Percentiles rank a stretch among this genome's conserved stretches.
Evolutionary conservation across 2,888 invertebrate species (phyloP).

Genomic region (Gymnocheta viridis): DNA sequence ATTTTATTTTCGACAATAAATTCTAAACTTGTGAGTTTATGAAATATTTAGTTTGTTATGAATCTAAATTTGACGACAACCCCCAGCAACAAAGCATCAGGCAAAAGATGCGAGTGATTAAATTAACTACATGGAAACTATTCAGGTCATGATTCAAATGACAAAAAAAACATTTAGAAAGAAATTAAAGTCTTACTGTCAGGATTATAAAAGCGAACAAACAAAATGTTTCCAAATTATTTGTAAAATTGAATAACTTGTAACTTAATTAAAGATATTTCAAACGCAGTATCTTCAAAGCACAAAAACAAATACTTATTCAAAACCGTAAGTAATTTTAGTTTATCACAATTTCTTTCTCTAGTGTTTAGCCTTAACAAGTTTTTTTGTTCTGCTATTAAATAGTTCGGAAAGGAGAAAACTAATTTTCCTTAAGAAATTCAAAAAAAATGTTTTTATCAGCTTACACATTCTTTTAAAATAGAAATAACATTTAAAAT

Average conservation of each 20-base stretch:
- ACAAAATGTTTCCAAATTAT: neutral
- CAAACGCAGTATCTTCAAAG: neutral
- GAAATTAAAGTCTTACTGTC: constrained; percentile 1
- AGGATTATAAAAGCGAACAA: neutral
- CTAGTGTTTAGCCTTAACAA: constrained; percentile 6
- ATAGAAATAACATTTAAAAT: constrained; percentile 3
- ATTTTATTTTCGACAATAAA: constrained; percentile 50
- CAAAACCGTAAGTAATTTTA: neutral
- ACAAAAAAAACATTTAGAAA: neutral
- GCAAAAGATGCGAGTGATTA: neutral
- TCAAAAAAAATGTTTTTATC: neutral
- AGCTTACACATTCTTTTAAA: neutral
- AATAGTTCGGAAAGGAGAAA: neutral
- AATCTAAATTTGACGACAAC: constrained; percentile 28
- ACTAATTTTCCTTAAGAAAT: neutral
- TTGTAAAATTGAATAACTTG: neutral
- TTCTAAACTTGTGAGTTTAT: constrained; percentile 21
- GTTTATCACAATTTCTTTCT: neutral
- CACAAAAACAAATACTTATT: neutral
- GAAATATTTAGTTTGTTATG: constrained; percentile 8
- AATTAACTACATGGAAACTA: constrained; percentile 41
- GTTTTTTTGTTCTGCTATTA: neutral
- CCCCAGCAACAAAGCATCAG: constrained; percentile 24
- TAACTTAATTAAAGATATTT: neutral
- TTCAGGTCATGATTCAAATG: constrained; percentile 59